A percentile compares a stretch with the other conserved stretches of the same genome.
Evolutionary conservation across 1,140 invertebrate genomes (phyloP).

Genomic region (Mamestra configurata): DNA sequence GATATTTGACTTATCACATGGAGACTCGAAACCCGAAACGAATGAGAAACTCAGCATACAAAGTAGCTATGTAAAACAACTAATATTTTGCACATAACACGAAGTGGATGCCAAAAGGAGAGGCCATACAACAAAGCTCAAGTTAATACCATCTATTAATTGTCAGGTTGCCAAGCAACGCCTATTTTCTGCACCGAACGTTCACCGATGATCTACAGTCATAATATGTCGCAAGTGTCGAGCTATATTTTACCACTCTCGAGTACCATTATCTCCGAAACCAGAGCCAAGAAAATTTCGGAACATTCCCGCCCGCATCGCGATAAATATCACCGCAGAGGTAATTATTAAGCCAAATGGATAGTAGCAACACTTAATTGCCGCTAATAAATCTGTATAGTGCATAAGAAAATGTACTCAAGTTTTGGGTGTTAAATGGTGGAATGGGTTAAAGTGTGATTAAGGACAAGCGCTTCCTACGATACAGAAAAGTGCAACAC

Average conservation of each 20-base stretch:
- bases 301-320: conserved; percentile 22
- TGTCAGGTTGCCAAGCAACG: conserved; percentile 42
- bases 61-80: too few relatives aligned
- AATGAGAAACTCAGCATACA: too few relatives aligned
- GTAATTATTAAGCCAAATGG: conserved; percentile 56
- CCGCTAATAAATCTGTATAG: conserved; percentile 54
- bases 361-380: conserved; percentile 51
- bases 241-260: conserved; percentile 49
- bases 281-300: conserved; percentile 57
- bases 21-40: too few relatives aligned
- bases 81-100: neutral
- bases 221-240: conserved; percentile 50
- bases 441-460: conserved; percentile 44
- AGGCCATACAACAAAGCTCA: neutral
- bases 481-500: conserved; percentile 14
- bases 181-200: conserved; percentile 33
- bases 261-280: conserved; percentile 46
- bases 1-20: conserved; percentile 17
- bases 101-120: neutral
- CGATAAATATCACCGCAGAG: conserved; percentile 52
- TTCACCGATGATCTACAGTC: conserved; percentile 44
- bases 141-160: conserved; percentile 42
- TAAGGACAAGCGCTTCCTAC: conserved; percentile 24
- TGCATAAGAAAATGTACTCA: conserved; percentile 54
- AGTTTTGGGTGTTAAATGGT: conserved; percentile 37